Base-by-base conservation (phyloP, 2,113 vertebrate genomes). In the Polypterus bichir region DNA sequence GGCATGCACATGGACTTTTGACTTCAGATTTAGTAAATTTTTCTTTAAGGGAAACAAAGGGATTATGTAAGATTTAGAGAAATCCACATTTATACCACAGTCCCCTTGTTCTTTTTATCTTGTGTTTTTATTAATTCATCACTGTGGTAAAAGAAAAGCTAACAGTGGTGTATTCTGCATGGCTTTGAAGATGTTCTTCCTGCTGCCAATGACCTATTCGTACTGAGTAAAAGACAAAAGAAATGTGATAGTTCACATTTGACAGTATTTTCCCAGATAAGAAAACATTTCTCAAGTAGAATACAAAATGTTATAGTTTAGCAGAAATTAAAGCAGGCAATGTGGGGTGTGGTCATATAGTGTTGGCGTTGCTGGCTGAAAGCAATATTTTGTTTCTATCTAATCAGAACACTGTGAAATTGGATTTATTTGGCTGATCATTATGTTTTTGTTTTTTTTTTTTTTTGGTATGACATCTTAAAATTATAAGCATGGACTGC, bases 1-100 rank as follows among this genome's bases (percentile, higher is more conserved):
- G 57, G 65, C 65, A n/a, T 62, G 69, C 59, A 55, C 60, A 48
- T 75, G 71, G 75, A 79, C 81, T 79, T 78, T 74, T 77, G 67
- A 79, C 79, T 79, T 71, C 59, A 66, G 54, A 66, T 72, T 70
- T 59, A 66, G 65, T 70, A 75, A 68, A 68, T 73, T 71, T 74
- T 77, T 75, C 68, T 72, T 74, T 68, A 66, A 59, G 65, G 64
- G 70, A 77, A 83, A 83, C 74, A 80, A 81, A 79, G 75, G 71
- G 77, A 84, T 89, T 86, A 90, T 75, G 76, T 67, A 76, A 76
- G 73, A 71, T 91, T 91, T 88, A 69, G 70, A 78, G 46, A 69
- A 73, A 79, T 86, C 74, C 73, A 61, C 60, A 71, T 71, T 81
- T 86, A 79, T 66, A 73, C 67, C 81, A 72, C 57, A 71, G 66